Conservation (phyloP, 1,140 invertebrate species). For the Episyrphus balteatus region DNA sequence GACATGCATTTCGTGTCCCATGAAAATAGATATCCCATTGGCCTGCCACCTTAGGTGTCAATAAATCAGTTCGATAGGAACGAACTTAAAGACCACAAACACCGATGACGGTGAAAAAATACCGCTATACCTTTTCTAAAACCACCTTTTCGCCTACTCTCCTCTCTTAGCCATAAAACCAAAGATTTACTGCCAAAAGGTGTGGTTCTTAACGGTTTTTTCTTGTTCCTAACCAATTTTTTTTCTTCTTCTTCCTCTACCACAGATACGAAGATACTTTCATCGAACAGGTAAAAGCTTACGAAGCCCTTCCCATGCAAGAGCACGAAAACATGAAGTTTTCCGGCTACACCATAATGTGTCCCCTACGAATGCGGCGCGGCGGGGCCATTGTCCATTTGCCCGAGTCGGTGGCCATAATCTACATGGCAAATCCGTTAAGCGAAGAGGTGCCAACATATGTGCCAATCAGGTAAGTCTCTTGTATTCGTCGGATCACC, state of each 20-base stretch:
- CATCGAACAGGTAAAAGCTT: constrained; percentile 18
- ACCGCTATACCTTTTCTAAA: too few relatives aligned
- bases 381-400: constrained; percentile 8
- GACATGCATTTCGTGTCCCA: too few relatives aligned
- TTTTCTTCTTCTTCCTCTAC: background rate
- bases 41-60: background rate
- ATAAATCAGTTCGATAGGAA: background rate
- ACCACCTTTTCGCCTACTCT: background rate
- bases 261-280: constrained; percentile 17
- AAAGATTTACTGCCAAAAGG: background rate
- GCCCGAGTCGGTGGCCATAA: constrained; percentile 24
- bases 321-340: constrained; percentile 29
- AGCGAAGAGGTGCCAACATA: constrained; percentile 27
- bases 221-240: too few relatives aligned
- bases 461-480: constrained; percentile 24
- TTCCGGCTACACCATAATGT: constrained; percentile 29
- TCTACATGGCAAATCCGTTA: constrained; percentile 21
- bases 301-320: constrained; percentile 21
- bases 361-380: constrained; percentile 16
- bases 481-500: background rate
- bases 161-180: background rate
- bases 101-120: too few relatives aligned
- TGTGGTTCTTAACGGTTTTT: background rate
- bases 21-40: too few relatives aligned
- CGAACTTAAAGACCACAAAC: background rate